Evolutionary conservation across 2,113 vertebrate genomes (phyloP), one percentile per base, ranked within the genome.

Genomic region (Toxotes chatareus): DNA sequence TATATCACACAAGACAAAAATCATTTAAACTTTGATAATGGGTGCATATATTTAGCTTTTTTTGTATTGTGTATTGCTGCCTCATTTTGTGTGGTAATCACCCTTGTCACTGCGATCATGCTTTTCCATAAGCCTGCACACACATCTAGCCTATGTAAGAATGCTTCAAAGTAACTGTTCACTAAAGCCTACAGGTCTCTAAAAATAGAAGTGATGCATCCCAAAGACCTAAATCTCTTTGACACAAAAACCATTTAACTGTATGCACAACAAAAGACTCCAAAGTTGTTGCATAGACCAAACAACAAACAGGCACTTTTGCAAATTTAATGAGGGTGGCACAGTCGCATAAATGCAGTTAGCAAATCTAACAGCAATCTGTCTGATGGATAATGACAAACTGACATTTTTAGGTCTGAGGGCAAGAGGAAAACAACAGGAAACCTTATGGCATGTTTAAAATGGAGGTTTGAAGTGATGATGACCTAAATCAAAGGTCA

Each of bases 181-280:
- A 57, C 14, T 62, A 31, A 82, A 87, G 60, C 51, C 61, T 80
- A 71, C 56, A 90, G 69, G 73, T 73, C 66, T 78, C 71, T 77
- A 64, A 85, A 83, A 83, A 67, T 66, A 74, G 21, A 63, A 80
- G 31, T 55, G 14, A 83, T 81, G 51, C 49, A 60, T 62, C 44
- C 32, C 12, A 80, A 21, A 63, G 32, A 56, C 40, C 9, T 68
- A 55, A 7, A 62, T 80, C 14, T 85, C 34, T 71, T 16, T 67
- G n/a, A 65, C 19, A 27, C 32, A 67, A 44, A 67, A 21, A 46
- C 66, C 7, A 11, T 19, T 55, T 44, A 40, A 44, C 10, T 13
- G 23, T 51, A 11, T 23, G 9, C 31, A 59, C 60, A 53, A 68
- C 34, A 65, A 65, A 73, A 84, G 8, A 42, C 46, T 17, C 4